phyloP scores from a whole-genome alignment of 2,113 vertebrate genomes.

The Guaruba guarouba region DNA sequence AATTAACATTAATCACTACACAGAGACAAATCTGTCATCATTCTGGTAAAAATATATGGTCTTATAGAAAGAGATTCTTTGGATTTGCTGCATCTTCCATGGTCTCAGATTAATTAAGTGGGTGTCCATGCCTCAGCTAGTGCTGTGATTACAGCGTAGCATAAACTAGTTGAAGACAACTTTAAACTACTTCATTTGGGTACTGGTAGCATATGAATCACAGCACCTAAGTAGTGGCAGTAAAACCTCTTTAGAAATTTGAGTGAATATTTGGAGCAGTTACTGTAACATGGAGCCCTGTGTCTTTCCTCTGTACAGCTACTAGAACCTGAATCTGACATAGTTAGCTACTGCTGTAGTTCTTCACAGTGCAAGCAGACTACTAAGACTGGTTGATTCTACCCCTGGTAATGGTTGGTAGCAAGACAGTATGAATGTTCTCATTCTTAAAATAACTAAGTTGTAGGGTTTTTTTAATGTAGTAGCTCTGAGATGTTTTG shows the following conservation, averaged over 20 bases:
- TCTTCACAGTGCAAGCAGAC: not conserved
- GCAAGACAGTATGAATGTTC: not conserved
- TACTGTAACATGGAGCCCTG: not conserved
- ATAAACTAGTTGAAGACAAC: not conserved
- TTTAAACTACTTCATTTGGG: not conserved
- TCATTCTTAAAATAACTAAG: not conserved
- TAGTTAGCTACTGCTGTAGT: not conserved
- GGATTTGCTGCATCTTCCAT: not conserved
- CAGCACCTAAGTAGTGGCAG: not conserved
- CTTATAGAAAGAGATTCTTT: not conserved
- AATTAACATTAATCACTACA: not conserved
- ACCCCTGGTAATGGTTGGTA: not conserved
- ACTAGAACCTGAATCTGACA: not conserved
- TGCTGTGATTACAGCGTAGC: not conserved
- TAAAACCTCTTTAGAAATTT: conserved; percentile 7
- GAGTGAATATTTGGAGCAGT: conserved; percentile 35
- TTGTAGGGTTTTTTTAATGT: not conserved
- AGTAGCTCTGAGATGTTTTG: not conserved
- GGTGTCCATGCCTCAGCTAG: not conserved
- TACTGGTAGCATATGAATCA: not conserved
- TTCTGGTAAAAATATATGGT: not conserved
- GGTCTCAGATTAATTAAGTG: not conserved
- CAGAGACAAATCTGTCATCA: not conserved
- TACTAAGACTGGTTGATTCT: not conserved
- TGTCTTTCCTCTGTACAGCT: not conserved